Conservation (phyloP, 2,113 vertebrate genomes). For the Orycteropus afer region DNA sequence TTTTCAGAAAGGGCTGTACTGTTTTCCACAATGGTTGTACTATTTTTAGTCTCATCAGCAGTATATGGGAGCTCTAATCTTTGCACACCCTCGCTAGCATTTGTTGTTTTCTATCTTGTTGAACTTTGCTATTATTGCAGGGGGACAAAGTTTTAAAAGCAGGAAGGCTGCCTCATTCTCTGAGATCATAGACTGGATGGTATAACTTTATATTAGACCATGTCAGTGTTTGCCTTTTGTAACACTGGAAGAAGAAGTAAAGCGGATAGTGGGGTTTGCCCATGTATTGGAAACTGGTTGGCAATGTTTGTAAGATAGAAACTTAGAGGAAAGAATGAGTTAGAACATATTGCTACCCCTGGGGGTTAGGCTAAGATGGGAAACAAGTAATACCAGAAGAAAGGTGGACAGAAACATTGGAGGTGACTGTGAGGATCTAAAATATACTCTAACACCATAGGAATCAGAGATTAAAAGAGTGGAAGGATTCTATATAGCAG, state of each 20-base stretch:
- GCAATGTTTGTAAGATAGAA: background rate
- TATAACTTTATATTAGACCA: background rate
- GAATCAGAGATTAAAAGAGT: background rate
- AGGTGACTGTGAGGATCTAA: background rate
- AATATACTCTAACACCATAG: background rate
- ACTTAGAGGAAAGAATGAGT: background rate
- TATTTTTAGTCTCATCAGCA: no score
- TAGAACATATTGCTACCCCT: background rate
- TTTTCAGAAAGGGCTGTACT: no score
- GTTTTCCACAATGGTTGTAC: no score
- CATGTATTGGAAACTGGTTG: background rate
- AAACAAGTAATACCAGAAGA: background rate
- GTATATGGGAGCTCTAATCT: no score
- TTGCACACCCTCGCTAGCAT: no score
- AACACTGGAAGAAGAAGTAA: background rate
- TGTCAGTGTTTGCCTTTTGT: conserved; percentile 11
- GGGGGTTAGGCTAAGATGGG: background rate
- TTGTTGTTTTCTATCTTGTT: no score
- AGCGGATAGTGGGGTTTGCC: background rate
- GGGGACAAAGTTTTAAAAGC: background rate
- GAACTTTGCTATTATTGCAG: no score
- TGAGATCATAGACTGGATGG: background rate
- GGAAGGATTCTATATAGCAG: background rate
- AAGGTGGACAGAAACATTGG: background rate
- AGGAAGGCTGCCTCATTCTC: background rate